These are phyloP conservation scores for Apotomis capreana DNA, from an alignment of 2,888 invertebrate species.

Conservation along the genomic window DNA sequence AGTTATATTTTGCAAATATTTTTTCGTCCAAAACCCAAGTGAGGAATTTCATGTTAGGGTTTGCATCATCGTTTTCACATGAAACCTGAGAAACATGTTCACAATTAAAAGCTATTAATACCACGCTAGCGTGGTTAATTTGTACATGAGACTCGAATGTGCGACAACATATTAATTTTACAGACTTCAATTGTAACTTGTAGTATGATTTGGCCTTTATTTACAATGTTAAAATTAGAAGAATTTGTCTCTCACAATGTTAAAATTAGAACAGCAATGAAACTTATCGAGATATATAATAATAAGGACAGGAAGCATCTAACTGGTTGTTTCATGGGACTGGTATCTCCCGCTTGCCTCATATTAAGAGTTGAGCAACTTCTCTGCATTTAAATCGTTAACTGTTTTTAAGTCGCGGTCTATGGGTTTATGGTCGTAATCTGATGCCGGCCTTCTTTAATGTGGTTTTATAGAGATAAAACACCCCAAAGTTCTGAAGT, in stretches of 20 bases:
- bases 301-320: slow-evolving; percentile 14
- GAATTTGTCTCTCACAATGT: not conserved
- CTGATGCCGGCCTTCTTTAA: slow-evolving; percentile 16
- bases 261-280: not conserved
- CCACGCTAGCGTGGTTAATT: too few species aligned
- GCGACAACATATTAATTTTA: too few species aligned
- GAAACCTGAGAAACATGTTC: too few species aligned
- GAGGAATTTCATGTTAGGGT: not conserved
- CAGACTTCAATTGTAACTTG: too few species aligned
- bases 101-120: too few species aligned
- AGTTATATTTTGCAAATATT: not conserved
- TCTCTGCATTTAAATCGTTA: slow-evolving; percentile 16
- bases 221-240: slow-evolving; percentile 1
- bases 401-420: slow-evolving; percentile 13
- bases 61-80: too few species aligned
- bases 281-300: slow-evolving; percentile 2
- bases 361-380: slow-evolving; percentile 21
- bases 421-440: slow-evolving; percentile 14
- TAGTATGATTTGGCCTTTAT: too few species aligned
- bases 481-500: not conserved
- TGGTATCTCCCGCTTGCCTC: slow-evolving; percentile 3
- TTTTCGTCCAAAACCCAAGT: not conserved
- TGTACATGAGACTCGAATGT: too few species aligned
- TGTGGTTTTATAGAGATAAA: slow-evolving; percentile 24
- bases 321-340: slow-evolving; percentile 11